Base-by-base conservation (phyloP, 2,797 vertebrate genomes). In the Melanitta fusca region DNA sequence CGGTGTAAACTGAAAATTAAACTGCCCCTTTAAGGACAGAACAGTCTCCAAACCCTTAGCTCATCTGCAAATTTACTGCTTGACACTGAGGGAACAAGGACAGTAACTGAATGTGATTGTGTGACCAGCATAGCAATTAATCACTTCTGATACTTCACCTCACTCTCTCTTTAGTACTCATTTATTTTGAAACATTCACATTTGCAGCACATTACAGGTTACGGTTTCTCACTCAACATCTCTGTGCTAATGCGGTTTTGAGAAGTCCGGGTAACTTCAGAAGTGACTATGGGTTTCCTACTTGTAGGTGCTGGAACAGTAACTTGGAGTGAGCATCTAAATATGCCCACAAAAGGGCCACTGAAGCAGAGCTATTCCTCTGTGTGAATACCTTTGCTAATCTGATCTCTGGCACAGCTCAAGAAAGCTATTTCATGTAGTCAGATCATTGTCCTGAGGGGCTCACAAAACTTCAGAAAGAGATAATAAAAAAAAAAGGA, bases 1-100 rank as follows among this genome's bases (percentile, higher is more conserved):
- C 64, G 71, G 21, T 64, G 45, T 58, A 79, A 93, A 80, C 15
- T 22, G 58, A 71, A 93, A 80, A 13, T 22, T 49, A 71, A 68
- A 74, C 34, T 53, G 43, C 14, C 12, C 14, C 49, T 96, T 88
- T 92, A 84, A 92, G 38, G 77, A 54, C 3, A 38, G 66, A 58
- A 80, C 87, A 82, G 85, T n/a, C 32, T 75, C 78, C 72, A 64
- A 78, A 91, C 5, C 9, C 45, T 89, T 61, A 84, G 36, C 64
- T 94, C 54, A 82, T 81, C 82, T 92, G 72, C 41, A 80, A 79
- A 96, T 94, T 85, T 81, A 96, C 71, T 88, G 85, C 80, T 78
- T 84, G 91, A 83, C 60, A 81, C 71, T 58, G 85, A 95, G 51
- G 90, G 54, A 95, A 49, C 81, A 91, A n/a, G 88, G 73, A 72